Percentiles rank a stretch among this genome's conserved stretches.
phyloP scores from a whole-genome alignment of 2,113 vertebrate species.

The Nothoprocta pentlandii region DNA sequence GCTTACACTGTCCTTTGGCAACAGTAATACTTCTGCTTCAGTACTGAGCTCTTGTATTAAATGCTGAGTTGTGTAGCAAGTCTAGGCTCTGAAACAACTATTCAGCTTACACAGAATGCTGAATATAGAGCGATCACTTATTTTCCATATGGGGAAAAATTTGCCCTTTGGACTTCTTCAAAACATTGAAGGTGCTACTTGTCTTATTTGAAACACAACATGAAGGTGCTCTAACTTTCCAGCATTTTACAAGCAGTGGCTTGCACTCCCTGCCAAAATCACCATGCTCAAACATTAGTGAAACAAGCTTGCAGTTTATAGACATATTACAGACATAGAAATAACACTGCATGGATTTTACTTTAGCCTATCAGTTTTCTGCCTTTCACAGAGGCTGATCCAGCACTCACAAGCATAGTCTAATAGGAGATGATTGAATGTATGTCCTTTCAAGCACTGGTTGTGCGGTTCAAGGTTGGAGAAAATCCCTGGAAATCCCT shows the following conservation, averaged over 20 bases:
- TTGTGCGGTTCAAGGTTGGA: background rate
- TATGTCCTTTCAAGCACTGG: background rate
- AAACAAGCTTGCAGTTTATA: background rate
- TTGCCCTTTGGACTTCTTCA: conserved; percentile 37
- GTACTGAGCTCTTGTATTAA: conserved; percentile 34
- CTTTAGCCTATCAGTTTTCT: background rate
- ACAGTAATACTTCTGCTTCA: background rate
- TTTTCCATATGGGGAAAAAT: conserved; percentile 47
- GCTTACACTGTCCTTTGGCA: background rate
- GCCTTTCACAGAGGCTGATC: background rate
- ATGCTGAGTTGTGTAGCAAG: conserved; percentile 16
- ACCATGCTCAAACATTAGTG: background rate
- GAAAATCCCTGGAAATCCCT: background rate
- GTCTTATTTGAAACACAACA: conserved; percentile 13
- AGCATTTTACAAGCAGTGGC: conserved; percentile 1
- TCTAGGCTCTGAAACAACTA: background rate
- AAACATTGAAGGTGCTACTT: conserved; percentile 31
- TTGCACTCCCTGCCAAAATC: conserved; percentile 8
- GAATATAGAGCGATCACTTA: background rate
- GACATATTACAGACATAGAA: background rate
- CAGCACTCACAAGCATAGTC: background rate
- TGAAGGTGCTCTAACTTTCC: background rate
- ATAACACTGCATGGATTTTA: background rate
- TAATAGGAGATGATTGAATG: rapidly evolving
- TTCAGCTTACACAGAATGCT: background rate